Conservation (phyloP, 2,113 vertebrate genomes). For the Urocolius indicus region DNA sequence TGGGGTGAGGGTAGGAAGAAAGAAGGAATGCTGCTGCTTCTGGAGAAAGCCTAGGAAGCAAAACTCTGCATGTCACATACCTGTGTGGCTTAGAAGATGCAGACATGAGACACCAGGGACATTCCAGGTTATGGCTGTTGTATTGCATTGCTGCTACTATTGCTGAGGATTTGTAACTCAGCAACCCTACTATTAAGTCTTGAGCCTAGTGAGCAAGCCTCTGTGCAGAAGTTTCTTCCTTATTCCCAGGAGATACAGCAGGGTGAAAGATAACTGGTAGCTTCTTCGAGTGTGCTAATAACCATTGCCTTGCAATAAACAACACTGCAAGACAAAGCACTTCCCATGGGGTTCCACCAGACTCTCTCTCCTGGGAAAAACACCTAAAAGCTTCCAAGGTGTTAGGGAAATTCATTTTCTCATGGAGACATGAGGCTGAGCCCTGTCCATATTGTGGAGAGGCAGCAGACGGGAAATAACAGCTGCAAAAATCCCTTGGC, state of each 20-base stretch:
- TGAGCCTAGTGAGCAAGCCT: not conserved
- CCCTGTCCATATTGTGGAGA: rapidly evolving
- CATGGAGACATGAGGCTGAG: not conserved
- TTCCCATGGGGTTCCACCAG: not conserved
- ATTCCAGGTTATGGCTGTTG: not conserved
- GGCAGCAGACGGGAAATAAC: not conserved
- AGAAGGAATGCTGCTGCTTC: not conserved
- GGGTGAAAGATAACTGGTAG: not conserved
- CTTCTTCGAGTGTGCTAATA: not conserved
- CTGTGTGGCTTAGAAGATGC: not conserved
- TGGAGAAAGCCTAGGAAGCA: not conserved
- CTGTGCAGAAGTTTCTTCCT: not conserved
- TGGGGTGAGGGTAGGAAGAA: not conserved
- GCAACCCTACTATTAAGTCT: not conserved
- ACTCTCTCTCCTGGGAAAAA: not conserved
- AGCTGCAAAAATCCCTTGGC: not conserved
- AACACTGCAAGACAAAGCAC: not conserved
- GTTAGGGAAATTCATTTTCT: not conserved
- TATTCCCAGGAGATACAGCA: not conserved
- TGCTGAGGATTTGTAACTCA: not conserved
- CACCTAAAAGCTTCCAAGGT: not conserved
- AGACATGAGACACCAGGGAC: not conserved
- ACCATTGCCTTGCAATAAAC: not conserved
- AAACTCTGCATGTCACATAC: not conserved
- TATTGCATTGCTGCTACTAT: not conserved